Percentiles rank a stretch among this genome's conserved stretches.
Conservation (phyloP, 2,888 invertebrate species). For the Philereme vetulata region DNA sequence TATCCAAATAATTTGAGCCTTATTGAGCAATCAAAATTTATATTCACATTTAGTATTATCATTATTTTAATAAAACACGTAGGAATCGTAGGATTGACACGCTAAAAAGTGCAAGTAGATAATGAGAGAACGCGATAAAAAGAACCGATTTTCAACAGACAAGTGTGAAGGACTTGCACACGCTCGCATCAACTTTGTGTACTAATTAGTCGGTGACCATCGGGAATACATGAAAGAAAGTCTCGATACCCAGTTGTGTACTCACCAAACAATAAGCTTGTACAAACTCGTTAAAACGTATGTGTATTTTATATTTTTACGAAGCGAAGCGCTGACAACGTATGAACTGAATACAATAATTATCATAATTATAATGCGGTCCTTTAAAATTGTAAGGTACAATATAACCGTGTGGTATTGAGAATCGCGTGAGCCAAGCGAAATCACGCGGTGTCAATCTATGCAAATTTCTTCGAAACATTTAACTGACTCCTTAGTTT, state of each 20-base stretch:
- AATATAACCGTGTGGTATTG: slow-evolving; percentile 48
- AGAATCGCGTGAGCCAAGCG: slow-evolving; percentile 61
- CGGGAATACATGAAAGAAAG: slow-evolving; percentile 82
- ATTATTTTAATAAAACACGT: no score
- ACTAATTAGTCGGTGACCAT: slow-evolving; percentile 82
- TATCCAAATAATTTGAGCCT: no score
- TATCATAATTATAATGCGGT: slow-evolving; percentile 59
- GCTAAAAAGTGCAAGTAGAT: slow-evolving; percentile 18
- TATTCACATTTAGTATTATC: no score
- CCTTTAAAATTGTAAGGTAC: slow-evolving; percentile 49
- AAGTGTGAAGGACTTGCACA: slow-evolving; percentile 44
- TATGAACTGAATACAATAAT: slow-evolving; percentile 58
- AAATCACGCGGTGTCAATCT: slow-evolving; percentile 77
- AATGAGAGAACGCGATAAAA: slow-evolving; percentile 22
- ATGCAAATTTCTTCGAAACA: slow-evolving; percentile 82
- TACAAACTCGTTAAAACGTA: slow-evolving; percentile 68
- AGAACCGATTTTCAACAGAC: slow-evolving; percentile 26
- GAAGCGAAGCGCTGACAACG: slow-evolving; percentile 63
- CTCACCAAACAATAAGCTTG: slow-evolving; percentile 76
- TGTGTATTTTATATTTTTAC: slow-evolving; percentile 69
- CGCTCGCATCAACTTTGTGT: slow-evolving; percentile 77
- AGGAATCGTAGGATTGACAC: no score
- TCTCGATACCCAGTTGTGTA: slow-evolving; percentile 77
- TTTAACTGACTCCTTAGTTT: slow-evolving; percentile 73
- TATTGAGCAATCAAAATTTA: no score